These are phyloP conservation scores for Mormyrops boulengeri DNA, from an alignment of 2,797 vertebrate species.

Conservation along the genomic window DNA sequence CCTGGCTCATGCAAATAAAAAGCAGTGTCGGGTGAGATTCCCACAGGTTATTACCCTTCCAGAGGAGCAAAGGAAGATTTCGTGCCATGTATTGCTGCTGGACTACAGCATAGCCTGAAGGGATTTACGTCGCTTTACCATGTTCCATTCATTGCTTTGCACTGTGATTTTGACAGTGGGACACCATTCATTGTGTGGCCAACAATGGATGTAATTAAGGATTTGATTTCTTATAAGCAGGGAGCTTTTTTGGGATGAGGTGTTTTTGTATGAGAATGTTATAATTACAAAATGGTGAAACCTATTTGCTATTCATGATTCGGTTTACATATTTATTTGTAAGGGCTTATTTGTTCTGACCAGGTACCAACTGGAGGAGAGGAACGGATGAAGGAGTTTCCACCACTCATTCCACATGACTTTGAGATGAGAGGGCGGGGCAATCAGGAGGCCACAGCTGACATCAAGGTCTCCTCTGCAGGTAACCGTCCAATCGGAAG, in stretches of 20 bases:
- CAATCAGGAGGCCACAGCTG: slow-evolving; percentile 66
- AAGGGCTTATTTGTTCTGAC: background rate
- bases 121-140: background rate
- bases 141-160: background rate
- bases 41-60: background rate
- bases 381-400: slow-evolving; percentile 80
- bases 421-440: slow-evolving; percentile 66
- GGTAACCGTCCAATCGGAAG: slow-evolving; percentile 53
- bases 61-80: background rate
- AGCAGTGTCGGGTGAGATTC: background rate
- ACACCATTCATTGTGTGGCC: background rate
- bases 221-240: background rate
- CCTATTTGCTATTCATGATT: background rate
- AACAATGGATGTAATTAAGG: background rate
- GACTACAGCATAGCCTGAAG: background rate
- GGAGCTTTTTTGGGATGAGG: background rate
- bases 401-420: slow-evolving; percentile 68
- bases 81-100: background rate
- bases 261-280: background rate
- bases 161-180: background rate
- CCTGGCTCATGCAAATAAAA: background rate
- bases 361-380: slow-evolving; percentile 82
- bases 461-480: slow-evolving; percentile 85
- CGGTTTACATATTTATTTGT: background rate
- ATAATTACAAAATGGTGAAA: background rate